A percentile compares a stretch with the other conserved stretches of the same genome.
phyloP scores from a whole-genome alignment of 2,888 invertebrate genomes.

The Glomeris marginata region DNA sequence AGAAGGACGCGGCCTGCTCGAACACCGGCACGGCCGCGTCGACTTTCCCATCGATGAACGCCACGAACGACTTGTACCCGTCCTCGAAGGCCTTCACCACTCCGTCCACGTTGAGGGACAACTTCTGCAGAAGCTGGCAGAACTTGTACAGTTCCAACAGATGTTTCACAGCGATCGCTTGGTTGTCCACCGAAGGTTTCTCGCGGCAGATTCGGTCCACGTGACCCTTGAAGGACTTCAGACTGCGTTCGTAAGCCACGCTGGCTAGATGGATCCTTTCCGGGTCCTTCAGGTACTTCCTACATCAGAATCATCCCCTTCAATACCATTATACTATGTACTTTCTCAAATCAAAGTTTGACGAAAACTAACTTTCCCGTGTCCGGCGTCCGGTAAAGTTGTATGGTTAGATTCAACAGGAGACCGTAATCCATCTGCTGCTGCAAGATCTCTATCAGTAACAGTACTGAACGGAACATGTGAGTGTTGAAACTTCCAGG shows the following conservation, averaged over 20 bases:
- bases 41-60: slow-evolving; percentile 9
- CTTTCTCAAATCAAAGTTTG: not conserved
- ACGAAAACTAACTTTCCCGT: slow-evolving; percentile 31
- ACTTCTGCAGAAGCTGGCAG: slow-evolving; percentile 18
- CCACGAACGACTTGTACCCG: not conserved
- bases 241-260: slow-evolving; percentile 4
- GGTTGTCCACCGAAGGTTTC: slow-evolving; percentile 3
- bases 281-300: slow-evolving; percentile 14
- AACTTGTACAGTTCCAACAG: slow-evolving; percentile 18
- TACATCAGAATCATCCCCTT: too few species aligned
- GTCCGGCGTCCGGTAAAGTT: slow-evolving; percentile 65
- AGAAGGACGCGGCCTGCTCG: slow-evolving; percentile 26
- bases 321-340: too few species aligned
- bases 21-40: slow-evolving; percentile 20
- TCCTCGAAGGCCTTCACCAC: slow-evolving; percentile 24
- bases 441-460: slow-evolving; percentile 64
- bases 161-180: slow-evolving; percentile 11
- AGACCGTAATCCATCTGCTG: slow-evolving; percentile 64
- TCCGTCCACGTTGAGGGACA: slow-evolving; percentile 16
- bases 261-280: slow-evolving; percentile 13
- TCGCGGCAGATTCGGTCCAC: slow-evolving; percentile 11
- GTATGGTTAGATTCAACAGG: slow-evolving; percentile 60
- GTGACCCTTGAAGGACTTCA: slow-evolving; percentile 7
- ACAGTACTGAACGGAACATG: slow-evolving; percentile 66
- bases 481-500: slow-evolving; percentile 84